These are phyloP conservation scores for Chirona hameri DNA, from an alignment of 2,888 invertebrate genomes.

Conservation along the genomic window DNA sequence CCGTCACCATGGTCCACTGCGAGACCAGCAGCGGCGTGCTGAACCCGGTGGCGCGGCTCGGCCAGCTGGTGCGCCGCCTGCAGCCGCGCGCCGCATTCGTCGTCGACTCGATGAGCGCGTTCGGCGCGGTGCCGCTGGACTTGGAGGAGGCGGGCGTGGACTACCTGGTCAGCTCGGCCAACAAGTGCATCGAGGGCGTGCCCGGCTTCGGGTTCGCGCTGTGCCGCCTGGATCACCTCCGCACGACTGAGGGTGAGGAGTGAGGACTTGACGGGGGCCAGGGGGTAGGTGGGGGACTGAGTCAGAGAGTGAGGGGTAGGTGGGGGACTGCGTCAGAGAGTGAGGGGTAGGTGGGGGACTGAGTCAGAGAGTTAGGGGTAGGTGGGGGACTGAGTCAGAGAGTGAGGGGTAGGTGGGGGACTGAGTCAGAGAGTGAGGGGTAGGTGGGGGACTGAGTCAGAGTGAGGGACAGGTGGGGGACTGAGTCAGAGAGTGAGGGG, in stretches of 20 bases:
- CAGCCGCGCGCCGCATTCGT: conserved; percentile 46
- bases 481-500: no score
- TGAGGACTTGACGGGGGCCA: not conserved
- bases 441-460: no score
- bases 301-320: no score
- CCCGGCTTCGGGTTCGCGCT: conserved; percentile 52
- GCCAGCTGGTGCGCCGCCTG: conserved; percentile 45
- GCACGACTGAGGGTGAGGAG: conserved; percentile 47
- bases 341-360: no score
- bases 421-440: no score
- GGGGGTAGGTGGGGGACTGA: no score
- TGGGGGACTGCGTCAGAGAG: no score
- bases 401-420: no score
- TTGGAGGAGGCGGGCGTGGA: conserved; percentile 45
- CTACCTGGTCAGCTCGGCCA: conserved; percentile 51
- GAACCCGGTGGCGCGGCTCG: conserved; percentile 49
- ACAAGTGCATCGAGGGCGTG: conserved; percentile 53
- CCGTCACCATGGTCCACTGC: conserved; percentile 51
- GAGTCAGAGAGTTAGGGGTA: no score
- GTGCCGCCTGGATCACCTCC: conserved; percentile 45
- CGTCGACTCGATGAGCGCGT: conserved; percentile 54
- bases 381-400: no score
- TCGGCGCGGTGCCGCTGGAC: conserved; percentile 50
- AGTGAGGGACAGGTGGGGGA: no score
- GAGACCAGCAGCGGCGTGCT: conserved; percentile 52